phyloP scores from a whole-genome alignment of 2,113 vertebrate species.

The Cheilinus undulatus region DNA sequence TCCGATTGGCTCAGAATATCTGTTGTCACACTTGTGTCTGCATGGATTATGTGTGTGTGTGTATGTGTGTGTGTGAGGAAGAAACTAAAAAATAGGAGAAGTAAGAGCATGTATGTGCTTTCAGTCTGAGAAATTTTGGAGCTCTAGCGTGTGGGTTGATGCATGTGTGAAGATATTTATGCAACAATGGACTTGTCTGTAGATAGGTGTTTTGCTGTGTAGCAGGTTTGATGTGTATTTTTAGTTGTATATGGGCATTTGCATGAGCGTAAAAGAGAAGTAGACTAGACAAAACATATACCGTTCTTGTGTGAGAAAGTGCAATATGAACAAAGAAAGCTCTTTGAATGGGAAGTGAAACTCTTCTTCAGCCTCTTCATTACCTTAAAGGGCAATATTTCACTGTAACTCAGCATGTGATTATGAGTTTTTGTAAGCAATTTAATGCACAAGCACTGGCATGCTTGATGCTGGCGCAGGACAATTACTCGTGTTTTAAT shows the following conservation, averaged over 20 bases:
- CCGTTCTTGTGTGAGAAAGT: not conserved
- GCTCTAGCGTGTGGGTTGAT: not conserved
- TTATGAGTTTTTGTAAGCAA: no score
- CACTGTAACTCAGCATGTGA: not conserved
- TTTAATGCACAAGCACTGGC: no score
- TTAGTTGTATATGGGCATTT: not conserved
- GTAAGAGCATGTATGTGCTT: conserved; percentile 27
- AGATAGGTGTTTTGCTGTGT: accelerated
- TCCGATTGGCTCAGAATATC: conserved; percentile 60
- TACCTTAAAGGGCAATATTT: not conserved
- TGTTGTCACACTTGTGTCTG: conserved; percentile 61
- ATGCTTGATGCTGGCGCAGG: no score
- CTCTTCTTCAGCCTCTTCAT: not conserved
- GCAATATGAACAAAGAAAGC: not conserved
- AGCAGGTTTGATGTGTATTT: not conserved
- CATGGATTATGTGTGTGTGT: not conserved
- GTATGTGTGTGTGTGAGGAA: not conserved
- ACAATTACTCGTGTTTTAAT: no score
- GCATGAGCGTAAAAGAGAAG: not conserved
- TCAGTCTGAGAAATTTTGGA: conserved; percentile 33
- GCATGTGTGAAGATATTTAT: not conserved
- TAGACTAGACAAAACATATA: not conserved
- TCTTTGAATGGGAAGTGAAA: conserved; percentile 25
- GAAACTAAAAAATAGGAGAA: conserved; percentile 63
- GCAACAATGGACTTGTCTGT: not conserved